Conservation (phyloP, 2,888 invertebrate species). For the Cephus nigrinus region DNA sequence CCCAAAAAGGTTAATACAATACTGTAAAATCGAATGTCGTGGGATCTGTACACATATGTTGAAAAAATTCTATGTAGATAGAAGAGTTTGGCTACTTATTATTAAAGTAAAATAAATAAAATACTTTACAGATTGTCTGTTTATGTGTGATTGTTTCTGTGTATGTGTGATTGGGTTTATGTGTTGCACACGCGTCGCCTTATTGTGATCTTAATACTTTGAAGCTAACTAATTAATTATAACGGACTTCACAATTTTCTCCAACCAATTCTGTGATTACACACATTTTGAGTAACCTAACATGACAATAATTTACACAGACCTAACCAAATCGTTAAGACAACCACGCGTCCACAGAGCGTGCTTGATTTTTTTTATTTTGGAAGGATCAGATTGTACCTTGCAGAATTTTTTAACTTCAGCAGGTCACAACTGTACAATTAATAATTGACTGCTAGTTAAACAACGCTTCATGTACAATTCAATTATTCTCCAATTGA, state of each 20-base stretch:
- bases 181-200: neutral
- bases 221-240: conserved; percentile 24
- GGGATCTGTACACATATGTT: neutral
- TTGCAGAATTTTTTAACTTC: neutral
- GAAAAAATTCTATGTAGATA: neutral
- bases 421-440: neutral
- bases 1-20: neutral
- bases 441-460: neutral
- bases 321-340: neutral
- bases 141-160: neutral
- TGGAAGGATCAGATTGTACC: neutral
- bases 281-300: conserved; percentile 7
- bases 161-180: neutral
- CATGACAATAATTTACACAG: neutral
- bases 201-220: neutral
- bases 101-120: conserved; percentile 38
- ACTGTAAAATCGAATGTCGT: neutral
- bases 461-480: neutral
- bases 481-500: neutral
- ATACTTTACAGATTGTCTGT: conserved; percentile 28
- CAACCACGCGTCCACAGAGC: neutral
- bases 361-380: neutral
- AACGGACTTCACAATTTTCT: conserved; percentile 22
- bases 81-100: conserved; percentile 2
- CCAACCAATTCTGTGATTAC: conserved; percentile 26